Percentiles rank a stretch among this genome's conserved stretches.
phyloP scores from a whole-genome alignment of 53 echinoderm and acorn worm genomes.

The Holothuria leucospilota region DNA sequence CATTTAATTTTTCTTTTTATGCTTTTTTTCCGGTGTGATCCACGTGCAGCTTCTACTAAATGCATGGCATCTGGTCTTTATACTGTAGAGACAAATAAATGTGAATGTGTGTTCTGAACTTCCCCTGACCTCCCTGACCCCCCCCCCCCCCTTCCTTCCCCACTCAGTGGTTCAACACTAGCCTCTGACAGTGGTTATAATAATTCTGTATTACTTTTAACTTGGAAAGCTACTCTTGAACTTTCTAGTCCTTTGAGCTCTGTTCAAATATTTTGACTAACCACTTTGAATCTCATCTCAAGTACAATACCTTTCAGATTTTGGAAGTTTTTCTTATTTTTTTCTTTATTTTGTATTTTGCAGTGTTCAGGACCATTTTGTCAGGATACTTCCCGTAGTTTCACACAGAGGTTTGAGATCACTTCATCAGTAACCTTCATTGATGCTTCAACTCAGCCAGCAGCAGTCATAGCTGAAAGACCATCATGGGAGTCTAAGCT shows the following conservation, averaged over 20 bases:
- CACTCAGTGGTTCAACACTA: not conserved
- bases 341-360: not conserved
- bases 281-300: no score
- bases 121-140: no score
- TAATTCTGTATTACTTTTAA: not conserved
- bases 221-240: not conserved
- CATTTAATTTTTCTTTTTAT: not conserved
- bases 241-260: not conserved
- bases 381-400: slow-evolving; percentile 72
- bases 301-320: no score
- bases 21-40: no score
- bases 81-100: no score
- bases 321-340: no score
- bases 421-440: slow-evolving; percentile 85
- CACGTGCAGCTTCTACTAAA: no score
- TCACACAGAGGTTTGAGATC: slow-evolving; percentile 86
- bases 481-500: slow-evolving; percentile 81
- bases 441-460: slow-evolving; percentile 78
- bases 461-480: slow-evolving; percentile 72
- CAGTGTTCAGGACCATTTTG: slow-evolving; percentile 94
- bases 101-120: no score
- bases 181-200: not conserved
- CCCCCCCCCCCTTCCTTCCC: no score
- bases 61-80: no score
- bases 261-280: no score